Evolutionary conservation across 2,797 vertebrate species (phyloP), one percentile per base, ranked within the genome.

Genomic region (Myripristis jacobus): DNA sequence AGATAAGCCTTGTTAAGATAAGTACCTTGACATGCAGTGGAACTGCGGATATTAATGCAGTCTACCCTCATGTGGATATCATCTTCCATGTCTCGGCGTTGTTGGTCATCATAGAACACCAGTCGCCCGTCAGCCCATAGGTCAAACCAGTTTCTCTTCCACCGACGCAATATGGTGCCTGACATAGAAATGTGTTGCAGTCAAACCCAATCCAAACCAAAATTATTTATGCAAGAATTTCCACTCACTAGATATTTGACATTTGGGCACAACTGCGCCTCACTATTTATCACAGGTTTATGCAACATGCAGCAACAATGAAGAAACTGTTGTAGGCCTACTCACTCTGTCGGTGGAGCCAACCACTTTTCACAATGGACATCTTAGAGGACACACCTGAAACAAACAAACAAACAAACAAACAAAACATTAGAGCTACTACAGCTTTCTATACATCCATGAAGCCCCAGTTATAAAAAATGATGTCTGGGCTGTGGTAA

Each of bases 121-220:
- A 99, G 91, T 18, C 95, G 94, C 16, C 97, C 96, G 22, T 97
- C 95, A 29, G 96, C 94, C 96, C 96, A 98, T 54, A 99, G 80
- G 81, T 98, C 97, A 91, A 99, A 98, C 97, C 97, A 99, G 87
- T 98, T 99, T 88, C 91, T 97, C 87, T 99, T 98, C 98, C 98
- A 99, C 0, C 97, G 94, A 15, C 96, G 96, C 85, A 99, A 86
- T 85, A 99, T 98, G 53, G 96, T 98, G 75, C 98, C 98, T 99
- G 60, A 8, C 12, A 69, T 29, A 29, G 50, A 55, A 55, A 76
- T 0, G 19, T 1, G 3, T 4, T 3, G 25, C 1, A 19, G 10
- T 56, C 2, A 70, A n/a, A 4, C 12, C 63, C n/a, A 67, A 25
- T 34, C 4, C 46, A 53, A 36, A 29, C 21, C 22, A 0, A 16